Percentiles rank a stretch among this genome's conserved stretches.
Conservation (phyloP, 2,113 vertebrate genomes). For the Microcebus tavaratra region DNA sequence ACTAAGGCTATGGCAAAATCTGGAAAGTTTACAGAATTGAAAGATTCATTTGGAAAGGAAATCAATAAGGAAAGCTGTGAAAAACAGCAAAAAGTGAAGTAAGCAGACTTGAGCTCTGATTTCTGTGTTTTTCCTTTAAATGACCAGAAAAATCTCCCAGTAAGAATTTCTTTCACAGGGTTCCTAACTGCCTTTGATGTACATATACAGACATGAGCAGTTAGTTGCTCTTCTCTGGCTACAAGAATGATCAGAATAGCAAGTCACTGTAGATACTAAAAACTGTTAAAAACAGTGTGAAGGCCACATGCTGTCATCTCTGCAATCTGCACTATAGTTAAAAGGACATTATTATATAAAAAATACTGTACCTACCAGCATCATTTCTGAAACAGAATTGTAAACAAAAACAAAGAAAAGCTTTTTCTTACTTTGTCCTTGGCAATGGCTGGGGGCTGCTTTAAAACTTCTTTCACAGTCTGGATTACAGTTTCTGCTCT, state of each 20-base stretch:
- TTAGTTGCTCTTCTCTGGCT: background rate
- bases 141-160: background rate
- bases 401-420: background rate
- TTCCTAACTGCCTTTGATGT: background rate
- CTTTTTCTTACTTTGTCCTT: constrained; percentile 92
- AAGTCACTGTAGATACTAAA: background rate
- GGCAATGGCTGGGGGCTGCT: constrained; percentile 97
- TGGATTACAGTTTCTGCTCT: constrained; percentile 98
- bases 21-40: background rate
- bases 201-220: background rate
- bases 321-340: background rate
- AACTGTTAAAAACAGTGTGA: background rate
- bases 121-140: background rate
- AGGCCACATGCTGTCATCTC: background rate
- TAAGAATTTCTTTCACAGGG: background rate
- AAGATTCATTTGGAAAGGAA: background rate
- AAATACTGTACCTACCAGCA: background rate
- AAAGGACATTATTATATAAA: background rate
- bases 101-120: background rate
- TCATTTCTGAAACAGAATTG: constrained; percentile 5
- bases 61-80: background rate
- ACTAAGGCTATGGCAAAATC: background rate
- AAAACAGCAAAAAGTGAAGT: background rate
- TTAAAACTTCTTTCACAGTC: constrained; percentile 98
- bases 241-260: background rate